Evolutionary conservation across 2,113 vertebrate genomes (phyloP), one percentile per base, ranked within the genome.

Genomic region (Scortum barcoo): DNA sequence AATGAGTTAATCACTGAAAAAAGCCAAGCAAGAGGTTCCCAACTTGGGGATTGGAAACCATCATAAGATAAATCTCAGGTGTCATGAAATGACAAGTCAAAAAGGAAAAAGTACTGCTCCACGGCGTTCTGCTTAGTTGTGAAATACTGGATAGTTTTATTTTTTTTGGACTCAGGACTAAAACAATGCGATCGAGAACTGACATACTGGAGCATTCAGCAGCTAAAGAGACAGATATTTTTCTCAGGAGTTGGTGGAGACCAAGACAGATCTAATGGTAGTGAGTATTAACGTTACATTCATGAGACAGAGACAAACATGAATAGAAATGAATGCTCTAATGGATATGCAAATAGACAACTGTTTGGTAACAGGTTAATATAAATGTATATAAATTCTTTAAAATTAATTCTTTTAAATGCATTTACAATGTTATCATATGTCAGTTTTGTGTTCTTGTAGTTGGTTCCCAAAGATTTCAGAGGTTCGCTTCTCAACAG

Each of bases 1-100:
- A 78, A 46, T 36, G 42, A 72, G 57, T 54, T 71, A 38, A 42
- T 54, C 46, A 56, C 20, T 60, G 33, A 16, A 40, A 16, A 16
- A 12, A 72, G 50, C 42, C 7, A n/a, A 54, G 14, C 33, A 17
- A 36, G 38, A n/a, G 13, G n/a, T 40, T 50, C 7, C 24, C 11
- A 62, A 61, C 7, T 11, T 16, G 16, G 30, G 26, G 13, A n/a
- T 26, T 17, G 26, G 24, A 14, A 7, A 3, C 10, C 28, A 28
- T 38, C 36, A 24, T 3, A 6, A 38, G 22, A 46, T 57, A 44
- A 48, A 68, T 51, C 14, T 42, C n/a, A 62, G 24, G 36, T 16
- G 50, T 65, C 61, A 54, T 3, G 0, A 13, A 58, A 71, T 70
- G 1, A 40, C 42, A 11, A 7, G 26, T 26, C n/a, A 36, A 10